phyloP scores from a whole-genome alignment of 2,888 invertebrate genomes.

The Tachystola acroxantha region DNA sequence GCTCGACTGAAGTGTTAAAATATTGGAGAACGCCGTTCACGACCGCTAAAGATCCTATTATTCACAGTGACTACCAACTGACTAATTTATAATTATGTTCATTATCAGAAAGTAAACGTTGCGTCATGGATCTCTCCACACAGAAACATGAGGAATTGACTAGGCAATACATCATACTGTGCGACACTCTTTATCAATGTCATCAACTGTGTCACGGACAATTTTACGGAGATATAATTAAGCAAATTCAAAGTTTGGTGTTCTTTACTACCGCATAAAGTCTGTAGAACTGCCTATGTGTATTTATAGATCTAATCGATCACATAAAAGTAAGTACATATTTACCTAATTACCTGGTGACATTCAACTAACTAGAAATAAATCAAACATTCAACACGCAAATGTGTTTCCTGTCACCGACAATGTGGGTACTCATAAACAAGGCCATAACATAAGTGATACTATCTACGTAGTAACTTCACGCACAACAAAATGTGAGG shows the following conservation, averaged over 20 bases:
- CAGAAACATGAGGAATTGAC: conserved; percentile 6
- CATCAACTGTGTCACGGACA: conserved; percentile 11
- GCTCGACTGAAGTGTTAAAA: too few species aligned
- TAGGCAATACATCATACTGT: conserved; percentile 9
- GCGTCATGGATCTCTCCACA: conserved; percentile 12
- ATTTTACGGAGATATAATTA: neutral
- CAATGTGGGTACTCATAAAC: conserved; percentile 21
- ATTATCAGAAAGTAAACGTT: conserved; percentile 11
- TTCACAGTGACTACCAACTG: too few species aligned
- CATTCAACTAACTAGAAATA: neutral
- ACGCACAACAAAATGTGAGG: too few species aligned
- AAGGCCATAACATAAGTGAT: conserved; percentile 22
- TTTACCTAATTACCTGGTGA: neutral
- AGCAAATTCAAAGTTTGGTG: too few species aligned
- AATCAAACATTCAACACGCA: conserved; percentile 12
- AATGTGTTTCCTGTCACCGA: conserved; percentile 30
- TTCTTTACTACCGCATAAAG: too few species aligned
- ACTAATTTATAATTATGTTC: neutral
- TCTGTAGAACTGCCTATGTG: too few species aligned
- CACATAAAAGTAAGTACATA: neutral
- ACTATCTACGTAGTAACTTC: neutral
- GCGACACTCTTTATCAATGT: conserved; percentile 1
- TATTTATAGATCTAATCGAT: too few species aligned
- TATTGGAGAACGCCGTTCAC: too few species aligned
- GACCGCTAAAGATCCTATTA: too few species aligned